phyloP scores from a whole-genome alignment of 1,140 invertebrate genomes.

The Papilio machaon region DNA sequence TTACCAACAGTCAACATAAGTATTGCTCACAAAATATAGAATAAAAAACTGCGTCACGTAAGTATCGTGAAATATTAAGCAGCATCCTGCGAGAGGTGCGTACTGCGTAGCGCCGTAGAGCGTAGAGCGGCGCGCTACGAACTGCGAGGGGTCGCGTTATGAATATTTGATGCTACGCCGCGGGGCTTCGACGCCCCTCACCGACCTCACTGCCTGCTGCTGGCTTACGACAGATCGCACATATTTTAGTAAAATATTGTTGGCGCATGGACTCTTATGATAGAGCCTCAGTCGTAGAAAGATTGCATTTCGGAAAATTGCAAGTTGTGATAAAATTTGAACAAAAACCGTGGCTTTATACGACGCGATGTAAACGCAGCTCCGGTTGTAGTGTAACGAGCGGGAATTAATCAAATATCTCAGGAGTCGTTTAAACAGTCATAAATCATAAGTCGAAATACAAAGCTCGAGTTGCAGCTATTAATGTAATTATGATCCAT shows the following conservation, averaged over 20 bases:
- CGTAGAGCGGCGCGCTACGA: background rate
- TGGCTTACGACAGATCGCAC: background rate
- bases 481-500: background rate
- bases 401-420: background rate
- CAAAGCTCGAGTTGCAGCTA: background rate
- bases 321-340: background rate
- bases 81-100: background rate
- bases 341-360: background rate
- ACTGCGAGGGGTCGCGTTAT: constrained; percentile 42
- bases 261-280: background rate
- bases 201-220: background rate
- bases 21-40: background rate
- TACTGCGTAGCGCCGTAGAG: background rate
- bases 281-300: background rate
- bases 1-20: background rate
- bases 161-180: constrained; percentile 62
- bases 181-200: background rate
- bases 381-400: background rate
- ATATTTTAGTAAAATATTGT: background rate
- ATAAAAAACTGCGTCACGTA: background rate
- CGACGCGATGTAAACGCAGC: background rate
- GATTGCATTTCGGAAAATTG: background rate
- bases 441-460: background rate
- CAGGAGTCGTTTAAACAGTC: background rate
- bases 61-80: constrained; percentile 4